A percentile compares a stretch with the other conserved stretches of the same genome.
phyloP scores from a whole-genome alignment of 2,113 vertebrate genomes.

The Ibidorhyncha struthersii region DNA sequence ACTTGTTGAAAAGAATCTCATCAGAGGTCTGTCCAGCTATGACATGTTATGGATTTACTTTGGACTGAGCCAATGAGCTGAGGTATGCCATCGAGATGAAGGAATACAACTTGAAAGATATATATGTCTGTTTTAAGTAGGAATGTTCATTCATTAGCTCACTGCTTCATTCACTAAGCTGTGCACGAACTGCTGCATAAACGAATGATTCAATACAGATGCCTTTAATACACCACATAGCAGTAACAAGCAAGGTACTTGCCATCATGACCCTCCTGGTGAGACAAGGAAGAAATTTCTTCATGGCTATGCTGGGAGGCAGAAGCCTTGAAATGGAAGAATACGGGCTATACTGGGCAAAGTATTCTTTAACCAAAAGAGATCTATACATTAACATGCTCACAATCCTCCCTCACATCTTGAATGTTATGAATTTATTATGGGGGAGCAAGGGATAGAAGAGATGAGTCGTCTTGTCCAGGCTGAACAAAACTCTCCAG shows the following conservation, averaged over 20 bases:
- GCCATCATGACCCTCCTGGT: background rate
- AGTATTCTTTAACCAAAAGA: background rate
- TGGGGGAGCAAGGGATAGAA: background rate
- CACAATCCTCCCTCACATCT: background rate
- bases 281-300: background rate
- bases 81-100: constrained; percentile 53
- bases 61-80: constrained; percentile 66
- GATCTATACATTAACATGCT: background rate
- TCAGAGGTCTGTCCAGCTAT: constrained; percentile 70
- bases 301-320: background rate
- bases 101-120: constrained; percentile 73
- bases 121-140: constrained; percentile 64
- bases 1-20: constrained; percentile 68
- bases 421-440: background rate
- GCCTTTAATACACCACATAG: background rate
- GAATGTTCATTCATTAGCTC: constrained; percentile 67
- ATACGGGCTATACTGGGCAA: background rate
- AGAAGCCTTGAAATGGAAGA: background rate
- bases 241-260: background rate
- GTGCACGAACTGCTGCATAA: background rate
- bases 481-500: background rate
- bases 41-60: constrained; percentile 72
- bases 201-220: constrained; percentile 39
- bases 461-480: background rate
- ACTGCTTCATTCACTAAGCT: constrained; percentile 56